Base-by-base conservation (phyloP, 2,113 vertebrate species). In the Urocolius indicus region DNA sequence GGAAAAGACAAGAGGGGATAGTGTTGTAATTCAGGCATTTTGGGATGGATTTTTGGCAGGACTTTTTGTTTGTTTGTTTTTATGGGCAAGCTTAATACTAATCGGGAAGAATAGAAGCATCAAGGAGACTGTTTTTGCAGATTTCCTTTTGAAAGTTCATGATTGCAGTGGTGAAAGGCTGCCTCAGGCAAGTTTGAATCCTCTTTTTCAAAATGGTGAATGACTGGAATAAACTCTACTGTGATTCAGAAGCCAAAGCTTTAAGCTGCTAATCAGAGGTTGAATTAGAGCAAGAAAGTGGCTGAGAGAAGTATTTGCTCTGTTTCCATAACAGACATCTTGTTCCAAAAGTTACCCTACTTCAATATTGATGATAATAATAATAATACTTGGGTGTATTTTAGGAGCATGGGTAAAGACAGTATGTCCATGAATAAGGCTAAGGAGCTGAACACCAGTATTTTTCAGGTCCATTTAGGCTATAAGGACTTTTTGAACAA, bases 211-310 rank as follows among this genome's bases (percentile, higher is more conserved):
- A 88, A 49, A 38, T 6, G 15, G 5, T 69, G 72, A 93, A 76
- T 58, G 58, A 58, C 54, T 90, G 83, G 58, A 94, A 95, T 96
- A 93, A 96, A 94, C 80, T 94, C 49, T 48, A 71, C 58, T 82
- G 49, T 62, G 77, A 93, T 89, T 83, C 74, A 87, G 86, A 89
- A 92, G 86, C 90, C 85, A 96, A 84, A 0, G 24, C 82, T 95
- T 95, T 93, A 96, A 97, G 90, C 90, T 94, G 88, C 94, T 97
- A 95, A 95, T 96, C 96, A 92, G 78, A 94, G 77, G 65, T 43
- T 81, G 80, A 83, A 68, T 95, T 97, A 82, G 49, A 92, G 66
- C 58, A 87, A 90, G 49, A 85, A 97, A 90, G 82, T 65, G 76
- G 34, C 86, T 85, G 67, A 55, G 63, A 92, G 90, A 73, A n/a